Base-by-base conservation (phyloP, 2,888 invertebrate species). In the Spodoptera littoralis region DNA sequence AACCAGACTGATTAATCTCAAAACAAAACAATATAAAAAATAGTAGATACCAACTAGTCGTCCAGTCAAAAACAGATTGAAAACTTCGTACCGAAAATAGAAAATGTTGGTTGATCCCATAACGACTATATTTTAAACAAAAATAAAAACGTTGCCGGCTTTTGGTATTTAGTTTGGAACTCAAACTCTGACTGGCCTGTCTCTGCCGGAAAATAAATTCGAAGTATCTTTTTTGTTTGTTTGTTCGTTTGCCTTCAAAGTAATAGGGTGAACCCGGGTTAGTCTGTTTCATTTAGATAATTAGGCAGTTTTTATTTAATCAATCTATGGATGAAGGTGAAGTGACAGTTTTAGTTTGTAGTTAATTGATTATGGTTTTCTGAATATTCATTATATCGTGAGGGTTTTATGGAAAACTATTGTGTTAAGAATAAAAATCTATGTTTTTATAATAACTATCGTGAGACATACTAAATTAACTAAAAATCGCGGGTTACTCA, bases 91-190 rank as follows among this genome's bases (percentile, higher is more conserved):
- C 22, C 24, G 42, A 60, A 73, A 57, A 54, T 50, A 47, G 18
- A 48, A 71, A 59, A 48, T 6, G 18, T 18, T 18, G 2, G 49
- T 50, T 42, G 24, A 62, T 63, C 47, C 47, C 46, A 57, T 59
- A 65, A 63, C 47, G 49, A 49, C 47, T 71, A 63, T 48, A 63
- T 59, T 63, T 27, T 11, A 69, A 62, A 71, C 49, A 43, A 73
- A 60, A 74, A 59, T 45, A 36, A 45, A 63, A 73, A 73, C 45
- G 22, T 45, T 5, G 57, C 55, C 30, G 55, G 47, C 50, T 53
- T 36, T 59, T 54, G 61, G 75, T 57, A 41, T 57, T 49, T 74
- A 63, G 74, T 71, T 71, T 46, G 13, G 11, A 74, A 69, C 58
- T 73, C 68, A 55, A 68, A 68, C 70, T 74, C 47, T 24, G 48